phyloP scores from a whole-genome alignment of 2,888 invertebrate genomes.

The Augochlorella aurata region DNA sequence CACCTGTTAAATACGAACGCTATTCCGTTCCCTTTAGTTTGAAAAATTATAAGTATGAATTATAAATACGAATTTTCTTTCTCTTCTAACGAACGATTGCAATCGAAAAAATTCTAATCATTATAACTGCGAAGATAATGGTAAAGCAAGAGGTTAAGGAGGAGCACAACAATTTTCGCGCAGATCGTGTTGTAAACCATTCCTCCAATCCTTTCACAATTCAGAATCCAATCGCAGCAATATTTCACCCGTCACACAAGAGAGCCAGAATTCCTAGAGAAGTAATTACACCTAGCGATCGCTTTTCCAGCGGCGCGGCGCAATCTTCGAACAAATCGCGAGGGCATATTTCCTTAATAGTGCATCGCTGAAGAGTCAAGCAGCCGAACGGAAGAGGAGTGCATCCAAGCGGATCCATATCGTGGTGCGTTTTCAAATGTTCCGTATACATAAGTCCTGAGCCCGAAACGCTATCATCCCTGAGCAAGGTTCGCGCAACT shows the following conservation, averaged over 20 bases:
- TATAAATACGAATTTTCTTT: too few relatives aligned
- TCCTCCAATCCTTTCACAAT: neutral
- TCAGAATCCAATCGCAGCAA: neutral
- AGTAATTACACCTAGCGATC: neutral
- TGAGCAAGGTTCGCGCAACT: neutral
- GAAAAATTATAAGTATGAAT: too few relatives aligned
- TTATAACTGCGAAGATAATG: too few relatives aligned
- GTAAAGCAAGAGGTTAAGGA: neutral
- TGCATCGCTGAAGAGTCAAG: neutral
- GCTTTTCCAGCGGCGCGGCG: neutral
- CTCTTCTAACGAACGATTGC: too few relatives aligned
- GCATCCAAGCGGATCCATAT: neutral
- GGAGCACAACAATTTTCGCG: neutral
- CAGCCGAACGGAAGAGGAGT: neutral
- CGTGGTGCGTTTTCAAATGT: neutral
- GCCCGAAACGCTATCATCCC: conserved; percentile 3
- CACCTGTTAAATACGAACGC: too few relatives aligned
- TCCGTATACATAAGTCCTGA: conserved; percentile 7
- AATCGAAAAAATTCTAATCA: too few relatives aligned
- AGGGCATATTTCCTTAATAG: neutral
- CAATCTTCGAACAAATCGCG: neutral
- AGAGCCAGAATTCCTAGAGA: neutral
- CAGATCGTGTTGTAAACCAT: neutral
- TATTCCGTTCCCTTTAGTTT: too few relatives aligned
- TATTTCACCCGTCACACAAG: neutral